phyloP scores from a whole-genome alignment of 2,888 invertebrate genomes.

The Plebejus melissa region DNA sequence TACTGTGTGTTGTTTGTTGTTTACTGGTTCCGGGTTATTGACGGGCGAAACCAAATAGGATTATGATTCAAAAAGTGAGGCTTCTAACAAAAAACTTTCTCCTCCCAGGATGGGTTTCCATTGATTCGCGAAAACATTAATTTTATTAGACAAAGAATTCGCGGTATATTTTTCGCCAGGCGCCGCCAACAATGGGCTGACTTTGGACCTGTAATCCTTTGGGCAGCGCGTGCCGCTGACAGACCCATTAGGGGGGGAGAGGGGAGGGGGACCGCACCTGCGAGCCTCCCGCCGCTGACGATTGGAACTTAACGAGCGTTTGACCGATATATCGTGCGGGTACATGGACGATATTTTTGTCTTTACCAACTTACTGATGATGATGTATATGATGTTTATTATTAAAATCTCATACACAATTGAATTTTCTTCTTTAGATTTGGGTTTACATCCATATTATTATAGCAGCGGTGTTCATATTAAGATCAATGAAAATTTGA shows the following conservation, averaged over 20 bases:
- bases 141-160: constrained; percentile 14
- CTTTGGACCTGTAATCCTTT: constrained; percentile 39
- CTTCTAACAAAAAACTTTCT: no score
- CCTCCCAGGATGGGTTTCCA: no score
- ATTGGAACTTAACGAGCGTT: constrained; percentile 11
- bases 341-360: neutral
- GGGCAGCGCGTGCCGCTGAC: constrained; percentile 45
- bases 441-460: no score
- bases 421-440: no score
- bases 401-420: no score
- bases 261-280: neutral
- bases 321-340: constrained; percentile 12
- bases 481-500: no score
- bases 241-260: constrained; percentile 47
- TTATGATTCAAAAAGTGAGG: no score
- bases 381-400: neutral
- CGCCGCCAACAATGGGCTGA: constrained; percentile 28
- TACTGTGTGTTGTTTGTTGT: neutral
- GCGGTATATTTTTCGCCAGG: constrained; percentile 27
- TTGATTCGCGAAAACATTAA: constrained; percentile 10
- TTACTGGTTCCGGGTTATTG: no score
- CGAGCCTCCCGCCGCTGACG: constrained; percentile 11
- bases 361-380: neutral
- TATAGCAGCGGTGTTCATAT: no score
- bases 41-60: no score